A percentile compares a stretch with the other conserved stretches of the same genome.
Conservation (phyloP, 2,888 invertebrate genomes). For the Taphrorychus bicolor region DNA sequence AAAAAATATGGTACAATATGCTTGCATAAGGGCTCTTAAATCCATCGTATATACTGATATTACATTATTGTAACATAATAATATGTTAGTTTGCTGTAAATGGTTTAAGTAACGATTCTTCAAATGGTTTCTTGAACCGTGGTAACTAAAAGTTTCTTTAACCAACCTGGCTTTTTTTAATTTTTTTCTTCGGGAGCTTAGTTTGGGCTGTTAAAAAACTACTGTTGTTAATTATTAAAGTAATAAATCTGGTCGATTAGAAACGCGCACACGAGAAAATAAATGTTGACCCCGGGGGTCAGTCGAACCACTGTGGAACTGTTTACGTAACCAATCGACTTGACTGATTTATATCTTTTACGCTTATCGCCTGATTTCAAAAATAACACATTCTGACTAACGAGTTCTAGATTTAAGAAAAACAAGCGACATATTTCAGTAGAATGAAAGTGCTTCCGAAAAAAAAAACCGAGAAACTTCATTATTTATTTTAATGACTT, state of each 20-base stretch:
- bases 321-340: conserved; percentile 39
- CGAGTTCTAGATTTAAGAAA: conserved; percentile 7
- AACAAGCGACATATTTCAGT: neutral
- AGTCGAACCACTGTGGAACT: conserved; percentile 28
- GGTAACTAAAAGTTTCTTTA: too few relatives aligned
- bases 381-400: conserved; percentile 21
- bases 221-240: neutral
- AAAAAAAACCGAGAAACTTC: too few relatives aligned
- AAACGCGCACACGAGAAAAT: neutral
- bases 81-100: too few relatives aligned
- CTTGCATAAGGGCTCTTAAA: too few relatives aligned
- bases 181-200: neutral
- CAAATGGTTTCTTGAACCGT: too few relatives aligned
- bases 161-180: too few relatives aligned
- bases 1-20: too few relatives aligned
- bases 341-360: conserved; percentile 42
- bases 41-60: too few relatives aligned
- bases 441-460: neutral
- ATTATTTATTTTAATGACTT: too few relatives aligned
- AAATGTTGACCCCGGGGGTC: conserved; percentile 27
- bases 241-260: neutral
- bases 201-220: neutral
- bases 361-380: conserved; percentile 21
- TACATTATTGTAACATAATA: too few relatives aligned
- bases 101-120: too few relatives aligned